Evolutionary conservation across 1,140 invertebrate species (phyloP).

Genomic region (Melitaea cinxia): DNA sequence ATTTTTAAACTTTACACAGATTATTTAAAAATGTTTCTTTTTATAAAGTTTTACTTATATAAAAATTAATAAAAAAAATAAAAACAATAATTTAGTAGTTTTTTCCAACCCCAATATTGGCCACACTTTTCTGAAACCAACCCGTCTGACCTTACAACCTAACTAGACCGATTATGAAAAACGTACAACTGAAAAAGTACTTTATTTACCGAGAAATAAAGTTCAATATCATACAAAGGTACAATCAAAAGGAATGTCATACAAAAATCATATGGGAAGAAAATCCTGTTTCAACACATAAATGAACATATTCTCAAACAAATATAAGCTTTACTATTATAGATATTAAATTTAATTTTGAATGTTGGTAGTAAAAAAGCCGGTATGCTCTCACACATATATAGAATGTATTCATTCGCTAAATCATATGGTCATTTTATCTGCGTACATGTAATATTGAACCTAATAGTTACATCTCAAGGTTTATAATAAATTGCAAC

Average conservation of each 20-base stretch:
- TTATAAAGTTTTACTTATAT: too few relatives aligned
- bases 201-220: slow-evolving; percentile 25
- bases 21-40: too few relatives aligned
- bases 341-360: slow-evolving; percentile 17
- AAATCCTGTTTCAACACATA: slow-evolving; percentile 71
- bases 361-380: slow-evolving; percentile 26
- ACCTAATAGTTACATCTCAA: too few relatives aligned
- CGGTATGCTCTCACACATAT: slow-evolving; percentile 55
- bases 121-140: slow-evolving; percentile 40
- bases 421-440: slow-evolving; percentile 71
- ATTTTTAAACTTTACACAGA: too few relatives aligned
- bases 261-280: slow-evolving; percentile 78
- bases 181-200: slow-evolving; percentile 34
- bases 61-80: too few relatives aligned
- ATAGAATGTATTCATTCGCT: slow-evolving; percentile 53
- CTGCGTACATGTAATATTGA: too few relatives aligned
- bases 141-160: slow-evolving; percentile 59
- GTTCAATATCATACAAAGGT: slow-evolving; percentile 30
- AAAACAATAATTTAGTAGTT: slow-evolving; percentile 38
- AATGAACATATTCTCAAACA: slow-evolving; percentile 5
- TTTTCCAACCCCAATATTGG: slow-evolving; percentile 42
- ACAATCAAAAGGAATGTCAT: slow-evolving; percentile 66
- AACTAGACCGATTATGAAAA: slow-evolving; percentile 54
- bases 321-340: slow-evolving; percentile 24
- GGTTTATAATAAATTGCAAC: too few relatives aligned